Base-by-base conservation (phyloP, 2,113 vertebrate species). In the Blennius ocellaris region DNA sequence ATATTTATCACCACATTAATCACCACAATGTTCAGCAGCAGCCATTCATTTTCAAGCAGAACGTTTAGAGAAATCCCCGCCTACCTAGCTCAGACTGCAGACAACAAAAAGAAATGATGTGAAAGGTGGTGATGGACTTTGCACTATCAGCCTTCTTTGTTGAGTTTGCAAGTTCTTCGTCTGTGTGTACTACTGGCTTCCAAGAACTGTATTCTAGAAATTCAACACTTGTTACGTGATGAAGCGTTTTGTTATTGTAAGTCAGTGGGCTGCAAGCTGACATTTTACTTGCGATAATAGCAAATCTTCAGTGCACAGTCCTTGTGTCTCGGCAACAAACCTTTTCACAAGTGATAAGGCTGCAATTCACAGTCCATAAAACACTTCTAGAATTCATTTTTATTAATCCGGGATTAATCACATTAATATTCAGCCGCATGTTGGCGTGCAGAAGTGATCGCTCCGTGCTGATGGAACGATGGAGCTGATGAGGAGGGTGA, bases 401-500 rank as follows among this genome's bases (percentile, higher is more conserved):
- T 2, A 1, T 63, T 73, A 21, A 67, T 77, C 53, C 69, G 30
- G 15, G 16, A 55, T 58, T 72, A 57, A 60, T 2, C 50, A 44
- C 15, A 56, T 54, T 6, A 38, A 12, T 0, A 61, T 72, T 72
- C 47, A 47, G 37, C 56, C 17, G 11, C 6, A 48, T 44, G 60
- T 48, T 37, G 11, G n/a, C 49, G 52, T 50, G 30, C n/a, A n/a
- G 7, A 59, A 44, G 16, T 1, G 8, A 56, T 7, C 39, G 10
- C 36, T 55, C 14, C 60, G 59, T 21, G 59, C 30, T 54, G 61
- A 71, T 43, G 38, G 78, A 75, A 17, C 52, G 17, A 51, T 0
- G 30, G 16, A 81, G 38, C 54, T 59, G 51, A 49, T 37, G 14
- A 55, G 40, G 49, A 73, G 67, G 53, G 12, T 60, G 38, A 55